Conservation (phyloP, 2,113 vertebrate genomes). For the Aspidoscelis tigris region DNA sequence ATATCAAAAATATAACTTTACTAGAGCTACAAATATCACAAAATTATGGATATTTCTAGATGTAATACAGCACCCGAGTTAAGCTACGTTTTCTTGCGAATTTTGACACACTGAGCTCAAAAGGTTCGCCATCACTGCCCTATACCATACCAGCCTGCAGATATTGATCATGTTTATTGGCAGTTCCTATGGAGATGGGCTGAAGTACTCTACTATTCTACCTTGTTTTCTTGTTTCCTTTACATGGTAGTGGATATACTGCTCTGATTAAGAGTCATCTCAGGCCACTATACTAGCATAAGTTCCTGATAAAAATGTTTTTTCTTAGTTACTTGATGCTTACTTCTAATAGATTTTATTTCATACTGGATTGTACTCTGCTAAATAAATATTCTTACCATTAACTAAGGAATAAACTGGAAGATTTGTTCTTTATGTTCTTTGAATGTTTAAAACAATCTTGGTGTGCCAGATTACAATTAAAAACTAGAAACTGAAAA, state of each 20-base stretch:
- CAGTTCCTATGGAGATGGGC: neutral
- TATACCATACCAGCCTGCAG: no score
- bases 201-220: neutral
- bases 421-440: neutral
- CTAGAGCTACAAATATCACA: no score
- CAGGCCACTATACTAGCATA: neutral
- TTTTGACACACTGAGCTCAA: no score
- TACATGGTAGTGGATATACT: neutral
- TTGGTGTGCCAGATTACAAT: neutral
- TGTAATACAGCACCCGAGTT: no score
- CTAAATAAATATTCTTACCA: neutral
- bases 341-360: neutral
- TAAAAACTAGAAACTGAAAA: neutral
- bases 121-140: no score
- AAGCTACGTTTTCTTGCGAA: no score
- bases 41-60: no score
- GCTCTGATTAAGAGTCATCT: slow-evolving; percentile 18
- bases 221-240: neutral
- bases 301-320: slow-evolving; percentile 4
- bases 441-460: neutral
- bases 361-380: neutral
- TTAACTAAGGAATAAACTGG: neutral
- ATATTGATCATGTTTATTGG: neutral
- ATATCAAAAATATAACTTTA: no score
- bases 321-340: slow-evolving; percentile 9